Conservation (phyloP, 2,888 invertebrate species). For the Notocelia uddmanniana region DNA sequence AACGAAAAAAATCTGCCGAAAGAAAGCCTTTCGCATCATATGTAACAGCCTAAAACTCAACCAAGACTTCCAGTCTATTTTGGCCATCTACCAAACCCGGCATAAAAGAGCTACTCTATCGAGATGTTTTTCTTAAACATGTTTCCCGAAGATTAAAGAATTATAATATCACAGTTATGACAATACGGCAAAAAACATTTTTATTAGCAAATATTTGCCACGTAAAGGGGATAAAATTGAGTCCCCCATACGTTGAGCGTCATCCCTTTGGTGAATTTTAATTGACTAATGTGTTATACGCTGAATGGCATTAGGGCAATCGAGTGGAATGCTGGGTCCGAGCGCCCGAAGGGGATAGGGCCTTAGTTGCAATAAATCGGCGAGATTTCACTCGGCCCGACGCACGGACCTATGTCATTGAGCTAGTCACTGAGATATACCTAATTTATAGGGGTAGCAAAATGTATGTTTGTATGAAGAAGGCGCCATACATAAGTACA, state of each 20-base stretch:
- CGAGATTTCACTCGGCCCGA: not conserved
- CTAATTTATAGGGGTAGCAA: not conserved
- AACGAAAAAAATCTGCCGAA: not conserved
- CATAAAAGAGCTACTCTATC: not conserved
- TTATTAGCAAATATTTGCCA: slow-evolving; percentile 33
- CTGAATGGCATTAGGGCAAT: slow-evolving; percentile 44
- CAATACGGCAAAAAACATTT: slow-evolving; percentile 36
- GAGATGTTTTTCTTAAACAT: slow-evolving; percentile 5
- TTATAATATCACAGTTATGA: slow-evolving; percentile 24
- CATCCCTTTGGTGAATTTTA: slow-evolving; percentile 46
- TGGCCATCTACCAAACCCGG: too few species aligned
- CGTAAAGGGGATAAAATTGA: slow-evolving; percentile 29
- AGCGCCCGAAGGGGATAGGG: slow-evolving; percentile 31
- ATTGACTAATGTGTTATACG: slow-evolving; percentile 46
- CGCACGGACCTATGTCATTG: not conserved
- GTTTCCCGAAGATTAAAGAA: slow-evolving; percentile 19
- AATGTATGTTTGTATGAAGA: too few species aligned
- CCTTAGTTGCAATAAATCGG: slow-evolving; percentile 25
- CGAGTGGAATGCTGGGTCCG: slow-evolving; percentile 39
- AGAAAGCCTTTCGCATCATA: not conserved
- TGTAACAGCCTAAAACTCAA: too few species aligned
- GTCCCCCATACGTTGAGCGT: slow-evolving; percentile 38
- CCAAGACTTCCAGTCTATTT: too few species aligned
- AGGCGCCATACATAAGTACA: too few species aligned
- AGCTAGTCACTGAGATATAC: not conserved